Conservation (phyloP, 2,113 vertebrate genomes). For the Bostrychus sinensis region DNA sequence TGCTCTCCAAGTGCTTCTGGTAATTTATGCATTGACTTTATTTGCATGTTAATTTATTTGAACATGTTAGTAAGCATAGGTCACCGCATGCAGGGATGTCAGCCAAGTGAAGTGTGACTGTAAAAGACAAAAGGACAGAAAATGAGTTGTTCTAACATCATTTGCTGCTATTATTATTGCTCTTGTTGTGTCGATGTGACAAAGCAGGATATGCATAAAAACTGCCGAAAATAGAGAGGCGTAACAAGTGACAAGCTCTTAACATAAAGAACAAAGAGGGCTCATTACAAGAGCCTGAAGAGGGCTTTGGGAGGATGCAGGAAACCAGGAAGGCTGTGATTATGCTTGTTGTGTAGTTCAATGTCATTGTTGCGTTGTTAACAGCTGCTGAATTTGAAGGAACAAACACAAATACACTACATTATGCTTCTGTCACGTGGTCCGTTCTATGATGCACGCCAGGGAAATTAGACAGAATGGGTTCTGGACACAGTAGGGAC, state of each 20-base stretch:
- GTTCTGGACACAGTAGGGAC: background rate
- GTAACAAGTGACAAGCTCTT: constrained; percentile 1
- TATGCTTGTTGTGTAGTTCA: constrained; percentile 24
- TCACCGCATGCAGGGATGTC: background rate
- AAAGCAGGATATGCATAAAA: background rate
- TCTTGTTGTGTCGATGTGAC: constrained; percentile 16
- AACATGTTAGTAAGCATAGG: background rate
- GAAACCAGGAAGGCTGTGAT: constrained; percentile 30
- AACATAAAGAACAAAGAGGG: constrained; percentile 45
- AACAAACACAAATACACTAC: constrained; percentile 19
- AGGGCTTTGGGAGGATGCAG: constrained; percentile 15
- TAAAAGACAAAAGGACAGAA: constrained; percentile 48
- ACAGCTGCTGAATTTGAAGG: constrained; percentile 24
- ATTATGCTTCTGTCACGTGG: constrained; percentile 18
- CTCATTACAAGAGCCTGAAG: constrained; percentile 35
- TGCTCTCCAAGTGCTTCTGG: too few species aligned
- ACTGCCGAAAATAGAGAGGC: constrained; percentile 2
- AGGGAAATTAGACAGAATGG: background rate
- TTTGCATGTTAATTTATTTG: background rate
- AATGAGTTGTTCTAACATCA: constrained; percentile 44
- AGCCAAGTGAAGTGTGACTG: constrained; percentile 1
- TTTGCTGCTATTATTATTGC: constrained; percentile 20
- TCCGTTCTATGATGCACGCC: background rate
- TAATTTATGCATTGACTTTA: background rate
- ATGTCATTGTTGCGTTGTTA: constrained; percentile 6